Conservation (phyloP, 2,113 vertebrate species). For the Nothobranchius furzeri region DNA sequence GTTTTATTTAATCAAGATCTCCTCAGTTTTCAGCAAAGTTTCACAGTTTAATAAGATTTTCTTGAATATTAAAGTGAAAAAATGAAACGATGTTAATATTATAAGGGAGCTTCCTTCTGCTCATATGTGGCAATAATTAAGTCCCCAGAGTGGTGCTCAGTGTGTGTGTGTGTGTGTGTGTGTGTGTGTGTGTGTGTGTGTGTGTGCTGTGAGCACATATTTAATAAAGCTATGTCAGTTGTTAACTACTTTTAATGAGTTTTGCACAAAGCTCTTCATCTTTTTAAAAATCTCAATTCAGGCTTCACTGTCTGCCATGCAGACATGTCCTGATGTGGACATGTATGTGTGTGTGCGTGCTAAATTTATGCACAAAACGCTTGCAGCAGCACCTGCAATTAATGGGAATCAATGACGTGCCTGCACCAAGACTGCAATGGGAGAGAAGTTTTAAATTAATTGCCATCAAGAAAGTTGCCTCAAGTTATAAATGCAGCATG, state of each 20-base stretch:
- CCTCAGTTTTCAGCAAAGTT: slow-evolving; percentile 40
- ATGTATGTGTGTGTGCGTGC: neutral
- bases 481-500: slow-evolving; percentile 22
- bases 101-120: slow-evolving; percentile 54
- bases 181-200: too few relatives aligned
- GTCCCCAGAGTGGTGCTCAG: slow-evolving; percentile 61
- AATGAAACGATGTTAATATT: slow-evolving; percentile 67
- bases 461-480: slow-evolving; percentile 42
- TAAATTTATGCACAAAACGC: slow-evolving; percentile 39
- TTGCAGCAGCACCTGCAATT: slow-evolving; percentile 57
- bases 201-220: slow-evolving; percentile 45
- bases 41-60: slow-evolving; percentile 57
- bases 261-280: slow-evolving; percentile 48
- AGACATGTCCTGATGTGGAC: slow-evolving; percentile 31
- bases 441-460: slow-evolving; percentile 45
- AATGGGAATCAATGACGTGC: slow-evolving; percentile 54
- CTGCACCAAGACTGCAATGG: slow-evolving; percentile 21
- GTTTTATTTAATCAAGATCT: slow-evolving; percentile 57
- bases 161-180: too few relatives aligned
- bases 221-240: slow-evolving; percentile 61
- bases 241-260: slow-evolving; percentile 65
- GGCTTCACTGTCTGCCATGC: slow-evolving; percentile 43
- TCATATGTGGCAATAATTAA: slow-evolving; percentile 70
- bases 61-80: slow-evolving; percentile 65
- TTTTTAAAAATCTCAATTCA: slow-evolving; percentile 54